phyloP scores from a whole-genome alignment of 1,140 invertebrate species.

The Venturia canescens region DNA sequence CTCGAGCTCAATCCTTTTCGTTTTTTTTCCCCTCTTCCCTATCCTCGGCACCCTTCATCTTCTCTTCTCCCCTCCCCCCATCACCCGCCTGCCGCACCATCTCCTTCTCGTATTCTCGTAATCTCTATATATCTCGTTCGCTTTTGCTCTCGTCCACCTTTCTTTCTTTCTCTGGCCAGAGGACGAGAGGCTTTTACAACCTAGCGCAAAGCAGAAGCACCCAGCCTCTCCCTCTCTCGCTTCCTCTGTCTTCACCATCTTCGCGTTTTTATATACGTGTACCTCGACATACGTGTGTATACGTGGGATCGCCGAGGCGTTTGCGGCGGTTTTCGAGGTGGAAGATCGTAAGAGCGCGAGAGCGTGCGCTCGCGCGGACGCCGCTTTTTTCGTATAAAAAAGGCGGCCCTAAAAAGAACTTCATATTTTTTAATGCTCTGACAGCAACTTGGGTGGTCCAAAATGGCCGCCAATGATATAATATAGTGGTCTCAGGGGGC shows the following conservation, averaged over 20 bases:
- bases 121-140: slow-evolving; percentile 45
- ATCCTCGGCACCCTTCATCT: slow-evolving; percentile 35
- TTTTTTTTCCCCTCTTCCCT: slow-evolving; percentile 38
- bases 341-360: slow-evolving; percentile 25
- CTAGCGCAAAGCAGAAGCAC: slow-evolving; percentile 32
- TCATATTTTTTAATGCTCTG: slow-evolving; percentile 77
- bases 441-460: slow-evolving; percentile 77
- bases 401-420: slow-evolving; percentile 77
- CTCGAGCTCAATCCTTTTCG: too few relatives aligned
- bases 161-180: slow-evolving; percentile 44
- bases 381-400: slow-evolving; percentile 71
- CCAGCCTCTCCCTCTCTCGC: slow-evolving; percentile 46
- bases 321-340: slow-evolving; percentile 31
- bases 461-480: slow-evolving; percentile 78
- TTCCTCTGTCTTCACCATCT: slow-evolving; percentile 47
- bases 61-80: slow-evolving; percentile 29
- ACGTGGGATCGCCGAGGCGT: slow-evolving; percentile 23
- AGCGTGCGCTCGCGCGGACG: slow-evolving; percentile 67
- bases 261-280: slow-evolving; percentile 46
- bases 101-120: slow-evolving; percentile 47
- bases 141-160: slow-evolving; percentile 37
- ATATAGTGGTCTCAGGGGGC: slow-evolving; percentile 68
- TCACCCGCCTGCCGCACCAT: slow-evolving; percentile 36
- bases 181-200: slow-evolving; percentile 16
- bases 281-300: background rate